A percentile compares a stretch with the other conserved stretches of the same genome.
Evolutionary conservation across 2,888 invertebrate genomes (phyloP).

Genomic region (Platerodrilus igneus): DNA sequence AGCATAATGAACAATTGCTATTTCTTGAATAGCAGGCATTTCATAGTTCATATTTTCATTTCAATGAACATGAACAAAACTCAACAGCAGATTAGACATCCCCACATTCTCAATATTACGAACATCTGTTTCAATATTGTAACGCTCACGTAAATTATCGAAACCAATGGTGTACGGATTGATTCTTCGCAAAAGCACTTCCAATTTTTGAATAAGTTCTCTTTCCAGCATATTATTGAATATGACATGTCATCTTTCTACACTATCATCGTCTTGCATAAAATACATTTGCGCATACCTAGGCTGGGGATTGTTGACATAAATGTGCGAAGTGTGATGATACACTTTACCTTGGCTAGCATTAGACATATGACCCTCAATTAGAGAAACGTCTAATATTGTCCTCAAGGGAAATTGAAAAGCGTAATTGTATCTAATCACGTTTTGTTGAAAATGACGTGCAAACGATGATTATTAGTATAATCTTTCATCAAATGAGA

Average conservation of each 20-base stretch:
- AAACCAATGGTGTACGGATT: neutral
- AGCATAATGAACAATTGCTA: constrained; percentile 2
- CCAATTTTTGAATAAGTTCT: neutral
- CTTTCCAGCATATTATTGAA: too few relatives aligned
- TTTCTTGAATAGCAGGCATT: constrained; percentile 21
- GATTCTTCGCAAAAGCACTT: neutral
- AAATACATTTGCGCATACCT: neutral
- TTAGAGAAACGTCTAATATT: neutral
- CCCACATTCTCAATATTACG: neutral
- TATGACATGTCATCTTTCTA: neutral
- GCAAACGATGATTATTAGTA: too few relatives aligned
- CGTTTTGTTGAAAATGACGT: too few relatives aligned
- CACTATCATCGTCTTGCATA: neutral
- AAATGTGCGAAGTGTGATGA: neutral
- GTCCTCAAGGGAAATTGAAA: neutral
- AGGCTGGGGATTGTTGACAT: neutral
- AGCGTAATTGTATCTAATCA: too few relatives aligned
- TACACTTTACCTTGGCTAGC: constrained; percentile 4
- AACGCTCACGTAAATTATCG: neutral
- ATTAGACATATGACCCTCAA: neutral
- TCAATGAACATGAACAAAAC: too few relatives aligned
- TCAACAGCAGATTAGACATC: too few relatives aligned
- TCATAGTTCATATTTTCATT: constrained; percentile 21
- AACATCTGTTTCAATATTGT: neutral
- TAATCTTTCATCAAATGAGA: too few relatives aligned